Conservation (phyloP, 1,140 invertebrate genomes). For the Melipona quadrifasciata region DNA sequence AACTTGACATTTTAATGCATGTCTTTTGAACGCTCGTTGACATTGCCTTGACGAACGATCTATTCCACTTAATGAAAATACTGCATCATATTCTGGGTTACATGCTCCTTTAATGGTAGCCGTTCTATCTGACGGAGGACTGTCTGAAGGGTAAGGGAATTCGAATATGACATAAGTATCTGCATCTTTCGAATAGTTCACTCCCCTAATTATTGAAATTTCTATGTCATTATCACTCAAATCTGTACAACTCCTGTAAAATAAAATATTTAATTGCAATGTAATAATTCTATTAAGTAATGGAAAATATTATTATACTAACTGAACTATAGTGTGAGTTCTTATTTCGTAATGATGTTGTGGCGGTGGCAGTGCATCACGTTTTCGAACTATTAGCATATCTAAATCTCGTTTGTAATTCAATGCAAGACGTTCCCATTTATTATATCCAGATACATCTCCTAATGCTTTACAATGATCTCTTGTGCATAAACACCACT, state of each 20-base stretch:
- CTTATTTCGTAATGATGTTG: conserved; percentile 97
- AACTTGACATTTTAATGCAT: conserved; percentile 94
- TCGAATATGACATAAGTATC: conserved; percentile 97
- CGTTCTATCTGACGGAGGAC: conserved; percentile 89
- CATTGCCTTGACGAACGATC: conserved; percentile 90
- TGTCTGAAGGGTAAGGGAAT: conserved; percentile 95
- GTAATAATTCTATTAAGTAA: not conserved
- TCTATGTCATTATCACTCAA: conserved; percentile 95
- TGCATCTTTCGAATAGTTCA: conserved; percentile 94
- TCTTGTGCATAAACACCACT: conserved; percentile 89
- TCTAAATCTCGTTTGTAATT: conserved; percentile 94
- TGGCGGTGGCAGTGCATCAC: conserved; percentile 86
- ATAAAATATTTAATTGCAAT: conserved; percentile 30
- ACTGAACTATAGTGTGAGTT: conserved; percentile 95
- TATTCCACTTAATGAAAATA: conserved; percentile 87
- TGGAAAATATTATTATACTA: conserved; percentile 70
- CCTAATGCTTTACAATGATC: conserved; percentile 96
- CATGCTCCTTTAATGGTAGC: conserved; percentile 91
- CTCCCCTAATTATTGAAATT: conserved; percentile 91
- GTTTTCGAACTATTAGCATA: conserved; percentile 87
- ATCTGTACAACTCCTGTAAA: conserved; percentile 91
- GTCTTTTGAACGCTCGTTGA: conserved; percentile 92
- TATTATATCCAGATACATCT: conserved; percentile 94
- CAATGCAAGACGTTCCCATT: conserved; percentile 93
- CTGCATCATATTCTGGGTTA: conserved; percentile 94